A percentile compares a stretch with the other conserved stretches of the same genome.
phyloP scores from a whole-genome alignment of 2,113 vertebrate species.

The Podarcis raffonei region DNA sequence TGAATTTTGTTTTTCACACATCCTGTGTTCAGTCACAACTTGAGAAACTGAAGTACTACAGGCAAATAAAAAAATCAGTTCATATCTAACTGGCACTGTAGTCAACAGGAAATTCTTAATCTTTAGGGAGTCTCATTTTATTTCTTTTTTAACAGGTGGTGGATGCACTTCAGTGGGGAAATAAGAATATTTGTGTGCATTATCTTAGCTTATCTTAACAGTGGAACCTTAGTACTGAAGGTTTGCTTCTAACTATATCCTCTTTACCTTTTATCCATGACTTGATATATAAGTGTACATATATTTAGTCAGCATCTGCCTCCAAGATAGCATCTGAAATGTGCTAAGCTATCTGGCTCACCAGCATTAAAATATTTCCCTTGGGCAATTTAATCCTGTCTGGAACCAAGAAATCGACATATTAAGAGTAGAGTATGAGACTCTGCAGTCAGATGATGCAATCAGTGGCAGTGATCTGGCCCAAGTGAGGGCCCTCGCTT shows the following conservation, averaged over 20 bases:
- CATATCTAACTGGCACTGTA: not conserved
- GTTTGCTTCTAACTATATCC: not conserved
- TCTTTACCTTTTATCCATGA: not conserved
- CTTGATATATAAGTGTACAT: not conserved
- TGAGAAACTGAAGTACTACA: not conserved
- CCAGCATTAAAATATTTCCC: not conserved
- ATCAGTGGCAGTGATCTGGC: not conserved
- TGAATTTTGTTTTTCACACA: not conserved
- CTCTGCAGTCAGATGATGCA: not conserved
- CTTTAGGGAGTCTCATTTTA: not conserved
- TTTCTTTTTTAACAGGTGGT: not conserved
- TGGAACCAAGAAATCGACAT: not conserved
- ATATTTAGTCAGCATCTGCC: not conserved
- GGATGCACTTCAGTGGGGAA: not conserved
- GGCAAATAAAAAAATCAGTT: not conserved
- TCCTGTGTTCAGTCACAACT: not conserved
- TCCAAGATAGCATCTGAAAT: not conserved
- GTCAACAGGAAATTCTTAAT: not conserved
- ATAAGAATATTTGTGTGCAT: not conserved
- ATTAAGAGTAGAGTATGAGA: not conserved
- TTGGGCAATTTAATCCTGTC: not conserved
- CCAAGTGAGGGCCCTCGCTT: not conserved
- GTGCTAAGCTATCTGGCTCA: not conserved
- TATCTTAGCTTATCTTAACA: not conserved
- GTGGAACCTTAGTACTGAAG: not conserved